phyloP scores from a whole-genome alignment of 2,113 vertebrate genomes.

The Protomyctophum bolini region DNA sequence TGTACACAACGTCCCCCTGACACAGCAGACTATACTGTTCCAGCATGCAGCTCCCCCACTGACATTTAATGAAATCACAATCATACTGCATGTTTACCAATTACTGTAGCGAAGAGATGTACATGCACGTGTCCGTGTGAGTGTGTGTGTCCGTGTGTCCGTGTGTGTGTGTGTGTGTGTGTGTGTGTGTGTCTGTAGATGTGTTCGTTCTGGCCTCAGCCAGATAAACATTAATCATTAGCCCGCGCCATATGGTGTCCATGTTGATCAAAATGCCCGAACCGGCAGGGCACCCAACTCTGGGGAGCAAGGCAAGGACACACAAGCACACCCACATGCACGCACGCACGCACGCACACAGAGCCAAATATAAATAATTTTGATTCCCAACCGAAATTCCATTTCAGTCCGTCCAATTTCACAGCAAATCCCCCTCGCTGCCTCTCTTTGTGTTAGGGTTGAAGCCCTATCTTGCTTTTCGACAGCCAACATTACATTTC shows the following conservation, averaged over 20 bases:
- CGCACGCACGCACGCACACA: not conserved
- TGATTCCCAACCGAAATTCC: conserved; percentile 33
- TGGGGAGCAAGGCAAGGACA: not conserved
- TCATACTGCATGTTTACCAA: conserved; percentile 13
- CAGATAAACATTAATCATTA: conserved; percentile 65
- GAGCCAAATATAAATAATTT: not conserved
- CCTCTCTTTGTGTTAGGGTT: conserved; percentile 24
- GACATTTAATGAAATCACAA: conserved; percentile 22
- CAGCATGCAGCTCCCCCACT: conserved; percentile 20
- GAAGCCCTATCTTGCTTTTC: no score
- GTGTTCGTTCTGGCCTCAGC: conserved; percentile 25
- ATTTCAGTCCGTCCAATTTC: conserved; percentile 20
- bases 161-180: not conserved
- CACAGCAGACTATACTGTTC: conserved; percentile 5
- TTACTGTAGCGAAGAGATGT: not conserved
- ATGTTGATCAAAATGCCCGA: conserved; percentile 50
- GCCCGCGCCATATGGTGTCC: conserved; percentile 60
- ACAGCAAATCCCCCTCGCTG: conserved; percentile 32
- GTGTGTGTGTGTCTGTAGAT: conserved; percentile 8
- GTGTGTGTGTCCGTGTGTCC: not conserved
- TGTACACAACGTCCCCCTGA: not conserved
- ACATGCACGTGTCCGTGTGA: no score
- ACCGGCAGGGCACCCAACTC: conserved; percentile 23
- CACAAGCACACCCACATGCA: conserved; percentile 11
- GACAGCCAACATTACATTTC: no score